Evolutionary conservation across 2,797 vertebrate species (phyloP).

Genomic region (Cossypha caffra): DNA sequence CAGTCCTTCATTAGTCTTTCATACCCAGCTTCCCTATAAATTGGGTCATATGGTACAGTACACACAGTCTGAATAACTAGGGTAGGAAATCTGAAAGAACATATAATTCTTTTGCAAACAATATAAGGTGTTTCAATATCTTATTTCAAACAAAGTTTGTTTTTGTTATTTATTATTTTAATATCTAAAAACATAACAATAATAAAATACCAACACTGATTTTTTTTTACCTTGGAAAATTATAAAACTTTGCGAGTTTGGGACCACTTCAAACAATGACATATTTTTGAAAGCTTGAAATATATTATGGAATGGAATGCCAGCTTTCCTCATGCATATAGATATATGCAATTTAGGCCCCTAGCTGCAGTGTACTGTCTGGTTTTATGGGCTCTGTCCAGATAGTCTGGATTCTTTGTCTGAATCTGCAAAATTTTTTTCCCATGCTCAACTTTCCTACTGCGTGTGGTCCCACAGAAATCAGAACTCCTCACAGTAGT

Average conservation of each 20-base stretch:
- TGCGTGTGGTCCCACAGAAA: slow-evolving; percentile 50
- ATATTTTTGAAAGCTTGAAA: neutral
- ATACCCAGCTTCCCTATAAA: neutral
- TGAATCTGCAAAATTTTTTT: slow-evolving; percentile 19
- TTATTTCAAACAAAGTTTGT: neutral
- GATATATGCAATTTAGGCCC: neutral
- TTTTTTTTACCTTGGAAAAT: neutral
- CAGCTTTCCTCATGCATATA: neutral
- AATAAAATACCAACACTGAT: neutral
- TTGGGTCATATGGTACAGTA: neutral
- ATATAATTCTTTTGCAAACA: neutral
- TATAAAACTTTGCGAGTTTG: neutral
- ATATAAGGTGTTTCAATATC: neutral
- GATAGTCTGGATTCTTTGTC: slow-evolving; percentile 36
- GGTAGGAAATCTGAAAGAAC: neutral
- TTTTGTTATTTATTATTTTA: neutral
- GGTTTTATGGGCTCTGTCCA: slow-evolving; percentile 3
- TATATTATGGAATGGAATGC: neutral
- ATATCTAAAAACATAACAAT: neutral
- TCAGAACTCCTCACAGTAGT: neutral
- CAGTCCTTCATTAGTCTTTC: neutral
- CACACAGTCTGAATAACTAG: neutral
- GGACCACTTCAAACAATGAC: neutral
- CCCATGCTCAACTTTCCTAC: neutral
- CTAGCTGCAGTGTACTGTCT: neutral